phyloP scores from a whole-genome alignment of 2,888 invertebrate genomes.

The Eupithecia dodoneata region DNA sequence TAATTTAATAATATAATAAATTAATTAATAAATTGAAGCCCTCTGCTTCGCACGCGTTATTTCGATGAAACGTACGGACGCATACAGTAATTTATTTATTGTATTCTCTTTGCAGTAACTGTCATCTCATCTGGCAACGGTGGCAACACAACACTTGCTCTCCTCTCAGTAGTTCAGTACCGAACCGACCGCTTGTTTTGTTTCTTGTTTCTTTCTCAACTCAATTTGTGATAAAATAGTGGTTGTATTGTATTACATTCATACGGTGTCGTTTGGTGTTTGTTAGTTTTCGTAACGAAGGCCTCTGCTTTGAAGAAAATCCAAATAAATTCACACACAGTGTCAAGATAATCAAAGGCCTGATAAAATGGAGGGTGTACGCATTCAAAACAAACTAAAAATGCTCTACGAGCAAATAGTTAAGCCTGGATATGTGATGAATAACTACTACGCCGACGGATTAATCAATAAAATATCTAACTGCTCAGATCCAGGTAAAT shows the following conservation, averaged over 20 bases:
- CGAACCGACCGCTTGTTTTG: too few species aligned
- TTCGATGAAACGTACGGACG: too few species aligned
- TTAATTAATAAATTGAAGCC: too few species aligned
- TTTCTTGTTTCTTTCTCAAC: too few species aligned
- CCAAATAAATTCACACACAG: not conserved
- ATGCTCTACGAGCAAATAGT: constrained; percentile 84
- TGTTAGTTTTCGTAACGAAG: not conserved
- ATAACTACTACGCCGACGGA: constrained; percentile 87
- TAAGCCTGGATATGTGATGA: constrained; percentile 83
- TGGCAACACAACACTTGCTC: too few species aligned
- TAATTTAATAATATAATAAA: too few species aligned
- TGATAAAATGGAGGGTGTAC: constrained; percentile 54
- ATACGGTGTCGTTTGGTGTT: not conserved
- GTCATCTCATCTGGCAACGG: too few species aligned
- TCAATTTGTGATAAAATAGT: not conserved
- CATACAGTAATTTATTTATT: too few species aligned
- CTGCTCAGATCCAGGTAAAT: constrained; percentile 75
- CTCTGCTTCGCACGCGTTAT: too few species aligned
- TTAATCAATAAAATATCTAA: constrained; percentile 85
- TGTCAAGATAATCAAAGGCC: not conserved
- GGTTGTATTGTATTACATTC: not conserved
- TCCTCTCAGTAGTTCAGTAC: too few species aligned
- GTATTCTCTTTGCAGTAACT: too few species aligned
- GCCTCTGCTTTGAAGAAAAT: not conserved
- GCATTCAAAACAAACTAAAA: constrained; percentile 79